A percentile compares a stretch with the other conserved stretches of the same genome.
phyloP scores from a whole-genome alignment of 2,113 vertebrate genomes.

The Theropithecus gelada region DNA sequence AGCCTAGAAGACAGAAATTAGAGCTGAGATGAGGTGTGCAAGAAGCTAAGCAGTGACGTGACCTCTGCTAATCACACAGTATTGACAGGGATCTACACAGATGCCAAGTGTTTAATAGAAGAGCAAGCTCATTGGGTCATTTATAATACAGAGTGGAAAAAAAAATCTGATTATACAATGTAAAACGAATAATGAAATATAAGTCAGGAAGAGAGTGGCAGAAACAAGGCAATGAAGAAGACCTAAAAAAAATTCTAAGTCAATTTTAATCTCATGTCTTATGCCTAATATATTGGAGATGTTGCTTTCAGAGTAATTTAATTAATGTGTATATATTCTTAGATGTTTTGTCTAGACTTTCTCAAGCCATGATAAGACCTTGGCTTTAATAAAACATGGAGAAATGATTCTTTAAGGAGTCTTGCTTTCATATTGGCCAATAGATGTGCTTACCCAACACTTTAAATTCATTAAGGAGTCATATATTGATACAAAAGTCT shows the following conservation, averaged over 20 bases:
- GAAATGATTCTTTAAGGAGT: constrained; percentile 45
- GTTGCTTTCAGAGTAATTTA: constrained; percentile 63
- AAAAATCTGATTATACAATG: background rate
- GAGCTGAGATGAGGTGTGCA: background rate
- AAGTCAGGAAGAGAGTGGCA: background rate
- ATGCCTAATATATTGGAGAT: constrained; percentile 8
- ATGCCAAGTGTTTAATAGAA: background rate
- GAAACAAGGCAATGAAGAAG: background rate
- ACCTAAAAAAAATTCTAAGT: constrained; percentile 26
- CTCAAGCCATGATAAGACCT: constrained; percentile 58
- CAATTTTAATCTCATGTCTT: background rate
- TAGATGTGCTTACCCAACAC: constrained; percentile 41
- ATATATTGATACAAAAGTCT: constrained; percentile 17
- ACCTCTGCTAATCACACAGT: background rate
- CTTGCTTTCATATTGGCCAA: constrained; percentile 58
- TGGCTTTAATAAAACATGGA: constrained; percentile 66
- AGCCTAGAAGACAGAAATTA: background rate
- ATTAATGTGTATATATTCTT: constrained; percentile 74
- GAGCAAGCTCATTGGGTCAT: background rate
- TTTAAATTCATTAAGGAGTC: constrained; percentile 43
- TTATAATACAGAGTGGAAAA: background rate
- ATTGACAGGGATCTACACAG: background rate
- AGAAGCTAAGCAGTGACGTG: background rate
- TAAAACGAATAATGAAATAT: constrained; percentile 24
- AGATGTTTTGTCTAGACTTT: constrained; percentile 77